phyloP scores from a whole-genome alignment of 2,888 invertebrate species.

The Phytoseiulus persimilis region DNA sequence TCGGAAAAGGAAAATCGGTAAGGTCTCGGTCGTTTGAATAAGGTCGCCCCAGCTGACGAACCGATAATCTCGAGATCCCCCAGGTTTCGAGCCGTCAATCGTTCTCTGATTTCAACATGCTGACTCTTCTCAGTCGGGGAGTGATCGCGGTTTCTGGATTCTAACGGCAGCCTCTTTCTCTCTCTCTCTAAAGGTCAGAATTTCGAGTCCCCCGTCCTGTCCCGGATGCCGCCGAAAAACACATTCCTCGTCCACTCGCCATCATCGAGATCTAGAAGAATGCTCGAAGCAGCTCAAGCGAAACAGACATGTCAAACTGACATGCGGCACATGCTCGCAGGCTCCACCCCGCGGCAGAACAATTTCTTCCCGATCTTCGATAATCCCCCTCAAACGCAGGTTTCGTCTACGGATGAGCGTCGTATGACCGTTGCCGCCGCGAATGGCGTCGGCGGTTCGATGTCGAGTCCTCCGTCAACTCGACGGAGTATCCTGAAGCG shows the following conservation, averaged over 20 bases:
- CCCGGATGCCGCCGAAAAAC: not conserved
- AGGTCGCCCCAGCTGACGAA: not conserved
- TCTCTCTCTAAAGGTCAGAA: slow-evolving; percentile 1
- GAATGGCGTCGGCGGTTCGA: not conserved
- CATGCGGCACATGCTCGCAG: not conserved
- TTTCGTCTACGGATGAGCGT: not conserved
- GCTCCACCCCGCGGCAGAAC: not conserved
- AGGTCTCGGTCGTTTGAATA: not conserved
- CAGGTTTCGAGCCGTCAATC: too few species aligned
- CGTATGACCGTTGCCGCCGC: not conserved
- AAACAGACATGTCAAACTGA: not conserved
- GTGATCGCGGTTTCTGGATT: too few species aligned
- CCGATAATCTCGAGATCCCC: too few species aligned
- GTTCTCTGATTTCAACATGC: not conserved
- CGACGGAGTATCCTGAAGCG: slow-evolving; percentile 29
- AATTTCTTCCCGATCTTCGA: not conserved
- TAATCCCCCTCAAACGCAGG: not conserved
- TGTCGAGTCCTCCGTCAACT: not conserved
- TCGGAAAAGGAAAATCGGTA: slow-evolving; percentile 17
- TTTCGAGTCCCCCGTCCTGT: slow-evolving; percentile 26
- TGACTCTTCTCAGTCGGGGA: too few species aligned
- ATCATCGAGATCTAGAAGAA: slow-evolving; percentile 9
- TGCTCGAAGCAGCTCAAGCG: slow-evolving; percentile 31
- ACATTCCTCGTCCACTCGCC: not conserved
- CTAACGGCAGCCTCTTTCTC: too few species aligned